Evolutionary conservation across 2,113 vertebrate genomes (phyloP).

Genomic region (Uria aalge): DNA sequence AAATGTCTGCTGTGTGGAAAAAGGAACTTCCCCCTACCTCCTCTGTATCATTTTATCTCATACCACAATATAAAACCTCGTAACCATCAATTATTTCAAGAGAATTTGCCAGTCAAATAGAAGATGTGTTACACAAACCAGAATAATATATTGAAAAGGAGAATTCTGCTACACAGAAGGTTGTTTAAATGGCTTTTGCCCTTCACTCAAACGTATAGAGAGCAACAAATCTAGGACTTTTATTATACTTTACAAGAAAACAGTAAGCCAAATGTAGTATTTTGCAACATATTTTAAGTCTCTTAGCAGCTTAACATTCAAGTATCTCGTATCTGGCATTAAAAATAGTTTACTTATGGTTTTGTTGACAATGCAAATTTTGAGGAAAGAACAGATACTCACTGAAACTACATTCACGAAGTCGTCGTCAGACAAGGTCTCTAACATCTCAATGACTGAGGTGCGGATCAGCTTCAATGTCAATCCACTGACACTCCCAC

Average conservation of each 20-base stretch:
- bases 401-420: constrained; percentile 99
- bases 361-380: neutral
- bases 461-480: constrained; percentile 95
- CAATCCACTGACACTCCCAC: constrained; percentile 94
- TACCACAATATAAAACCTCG: neutral
- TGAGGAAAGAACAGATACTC: constrained; percentile 70
- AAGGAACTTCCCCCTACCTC: neutral
- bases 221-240: neutral
- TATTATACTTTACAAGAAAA: neutral
- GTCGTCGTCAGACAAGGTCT: constrained; percentile 96
- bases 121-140: neutral
- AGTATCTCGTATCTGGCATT: neutral
- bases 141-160: neutral
- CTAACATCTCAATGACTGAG: constrained; percentile 95
- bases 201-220: neutral
- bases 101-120: neutral
- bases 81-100: neutral
- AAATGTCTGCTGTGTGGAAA: neutral
- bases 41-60: neutral
- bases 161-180: neutral
- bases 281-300: neutral
- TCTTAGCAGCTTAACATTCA: neutral
- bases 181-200: neutral
- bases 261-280: neutral
- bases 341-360: neutral